These are phyloP conservation scores for Macropodus opercularis DNA, from an alignment of 2,797 vertebrate species.

Conservation along the genomic window DNA sequence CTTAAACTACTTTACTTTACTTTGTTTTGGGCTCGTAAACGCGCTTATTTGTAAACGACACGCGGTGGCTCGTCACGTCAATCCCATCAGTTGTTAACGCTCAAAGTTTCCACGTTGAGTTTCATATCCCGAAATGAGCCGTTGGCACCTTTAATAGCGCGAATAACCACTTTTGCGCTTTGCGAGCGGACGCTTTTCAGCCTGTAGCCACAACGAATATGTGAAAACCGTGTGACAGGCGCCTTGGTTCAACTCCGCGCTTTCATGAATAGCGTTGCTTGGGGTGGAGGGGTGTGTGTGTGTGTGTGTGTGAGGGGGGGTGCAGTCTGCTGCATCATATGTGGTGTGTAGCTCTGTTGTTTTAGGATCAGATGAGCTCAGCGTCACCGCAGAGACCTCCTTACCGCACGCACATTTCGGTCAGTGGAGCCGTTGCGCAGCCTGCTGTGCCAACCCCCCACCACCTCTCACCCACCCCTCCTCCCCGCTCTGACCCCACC, in stretches of 20 bases:
- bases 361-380: slow-evolving; percentile 33
- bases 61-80: not conserved
- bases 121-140: not conserved
- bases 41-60: not conserved
- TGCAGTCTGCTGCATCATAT: slow-evolving; percentile 41
- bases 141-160: slow-evolving; percentile 36
- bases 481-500: slow-evolving; percentile 51
- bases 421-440: slow-evolving; percentile 59
- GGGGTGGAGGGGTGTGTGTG: not conserved
- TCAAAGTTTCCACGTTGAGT: not conserved
- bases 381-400: slow-evolving; percentile 20
- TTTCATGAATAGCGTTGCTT: slow-evolving; percentile 57
- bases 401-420: slow-evolving; percentile 1
- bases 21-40: not conserved
- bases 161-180: not conserved
- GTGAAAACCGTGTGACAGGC: slow-evolving; percentile 25
- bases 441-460: slow-evolving; percentile 47
- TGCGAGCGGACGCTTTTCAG: not conserved
- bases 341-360: slow-evolving; percentile 39
- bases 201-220: not conserved
- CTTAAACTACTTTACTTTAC: not conserved
- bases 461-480: not conserved
- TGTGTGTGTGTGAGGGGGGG: not conserved
- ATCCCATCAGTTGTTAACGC: not conserved
- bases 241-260: slow-evolving; percentile 30